These are phyloP conservation scores for Atrichornis clamosus DNA, from an alignment of 2,113 vertebrate species.

Conservation along the genomic window DNA sequence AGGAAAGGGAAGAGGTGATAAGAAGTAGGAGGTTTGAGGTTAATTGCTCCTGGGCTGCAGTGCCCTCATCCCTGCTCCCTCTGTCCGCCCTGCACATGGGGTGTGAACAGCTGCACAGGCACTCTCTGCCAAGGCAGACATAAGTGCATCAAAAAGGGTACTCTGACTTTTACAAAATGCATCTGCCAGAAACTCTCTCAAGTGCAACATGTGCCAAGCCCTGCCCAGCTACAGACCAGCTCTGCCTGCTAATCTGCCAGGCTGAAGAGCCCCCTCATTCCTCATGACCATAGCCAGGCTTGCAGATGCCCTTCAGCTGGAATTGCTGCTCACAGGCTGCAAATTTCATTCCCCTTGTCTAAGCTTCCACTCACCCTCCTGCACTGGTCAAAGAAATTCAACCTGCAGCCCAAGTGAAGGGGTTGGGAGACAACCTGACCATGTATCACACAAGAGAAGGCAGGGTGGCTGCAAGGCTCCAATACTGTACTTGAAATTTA, in stretches of 20 bases:
- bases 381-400: not conserved
- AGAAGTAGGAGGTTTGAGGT: not conserved
- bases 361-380: not conserved
- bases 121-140: constrained; percentile 12
- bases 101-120: constrained; percentile 17
- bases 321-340: not conserved
- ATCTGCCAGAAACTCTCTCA: constrained; percentile 6
- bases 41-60: not conserved
- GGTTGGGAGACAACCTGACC: not conserved
- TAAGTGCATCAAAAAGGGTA: constrained; percentile 8
- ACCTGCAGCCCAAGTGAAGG: not conserved
- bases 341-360: not conserved
- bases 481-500: not conserved
- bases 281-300: constrained; percentile 1
- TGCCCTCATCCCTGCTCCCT: not conserved
- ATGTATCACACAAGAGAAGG: not conserved
- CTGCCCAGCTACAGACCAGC: constrained; percentile 11
- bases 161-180: constrained; percentile 28
- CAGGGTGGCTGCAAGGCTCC: not conserved
- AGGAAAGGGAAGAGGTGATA: not conserved
- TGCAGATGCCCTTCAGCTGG: not conserved
- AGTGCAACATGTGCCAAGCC: constrained; percentile 12
- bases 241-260: constrained; percentile 19
- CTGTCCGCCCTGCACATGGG: not conserved
- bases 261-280: constrained; percentile 29